phyloP scores from a whole-genome alignment of 2,888 invertebrate genomes.

The Tortrix viridana region DNA sequence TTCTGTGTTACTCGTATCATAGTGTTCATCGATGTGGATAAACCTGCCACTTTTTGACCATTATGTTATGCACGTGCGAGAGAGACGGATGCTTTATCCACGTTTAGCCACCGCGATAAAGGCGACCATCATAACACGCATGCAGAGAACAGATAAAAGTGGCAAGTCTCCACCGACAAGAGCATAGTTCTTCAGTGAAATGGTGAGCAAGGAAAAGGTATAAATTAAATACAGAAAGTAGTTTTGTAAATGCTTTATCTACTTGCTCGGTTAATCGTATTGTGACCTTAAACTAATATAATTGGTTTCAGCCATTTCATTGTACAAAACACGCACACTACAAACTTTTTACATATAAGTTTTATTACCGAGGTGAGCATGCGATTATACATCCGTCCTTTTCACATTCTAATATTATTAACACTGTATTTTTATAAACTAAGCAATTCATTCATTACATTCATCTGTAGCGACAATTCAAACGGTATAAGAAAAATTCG shows the following conservation, averaged over 20 bases:
- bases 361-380: too few relatives aligned
- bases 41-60: too few relatives aligned
- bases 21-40: too few relatives aligned
- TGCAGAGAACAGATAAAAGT: too few relatives aligned
- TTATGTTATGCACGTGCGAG: too few relatives aligned
- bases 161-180: too few relatives aligned
- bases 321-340: conserved; percentile 31
- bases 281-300: conserved; percentile 72
- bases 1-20: too few relatives aligned
- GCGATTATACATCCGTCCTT: neutral
- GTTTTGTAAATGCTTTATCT: conserved; percentile 49
- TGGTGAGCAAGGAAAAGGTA: conserved; percentile 10
- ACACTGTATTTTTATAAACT: neutral
- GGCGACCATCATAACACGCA: too few relatives aligned
- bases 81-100: too few relatives aligned
- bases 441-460: neutral
- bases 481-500: neutral
- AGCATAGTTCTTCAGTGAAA: too few relatives aligned
- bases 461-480: neutral
- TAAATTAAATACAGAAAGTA: conserved; percentile 34
- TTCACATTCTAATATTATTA: neutral
- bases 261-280: conserved; percentile 56
- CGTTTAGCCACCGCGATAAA: too few relatives aligned
- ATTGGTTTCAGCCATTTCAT: conserved; percentile 75
- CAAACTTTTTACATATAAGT: conserved; percentile 2